Base-by-base conservation (phyloP, 2,113 vertebrate species). In the Brachionichthys hirsutus region DNA sequence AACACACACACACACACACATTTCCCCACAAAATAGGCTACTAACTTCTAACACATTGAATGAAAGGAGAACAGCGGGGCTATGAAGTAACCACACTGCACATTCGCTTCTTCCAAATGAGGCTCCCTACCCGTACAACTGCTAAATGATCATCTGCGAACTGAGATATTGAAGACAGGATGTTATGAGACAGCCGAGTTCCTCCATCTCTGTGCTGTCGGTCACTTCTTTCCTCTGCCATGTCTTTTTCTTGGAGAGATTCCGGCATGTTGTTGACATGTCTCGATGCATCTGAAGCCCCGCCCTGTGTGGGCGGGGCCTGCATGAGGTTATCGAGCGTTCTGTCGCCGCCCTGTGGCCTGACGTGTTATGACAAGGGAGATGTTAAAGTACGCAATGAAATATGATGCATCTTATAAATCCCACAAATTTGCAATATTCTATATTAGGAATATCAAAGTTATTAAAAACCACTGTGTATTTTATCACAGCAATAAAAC, bases 211-310 rank as follows among this genome's bases (percentile, higher is more conserved):
- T 38, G 44, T 57, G 51, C 64, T 55, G 71, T 47, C 54, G 60
- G 50, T 14, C 18, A 1, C 15, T 34, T 10, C 1, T 13, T 16
- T 0, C 45, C 5, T 46, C 34, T 1, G 63, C 54, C 6, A 62
- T 69, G 62, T 72, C 53, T 38, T 24, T 54, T 82, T 67, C 57
- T 45, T 51, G 18, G 35, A 12, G 35, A 60, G 22, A 1, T 42
- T 67, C 82, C 72, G 87, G 75, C 90, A 91, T 92, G 83, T 80
- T 91, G 90, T 90, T 89, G 88, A 89, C 68, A 87, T 75, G 62
- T 59, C 53, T 75, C 49, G 77, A 61, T 17, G 49, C 3, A 4
- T 50, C 52, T 1, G 18, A 61, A 4, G 70, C 77, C 15, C 70
- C 83, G 81, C 89, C 87, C 87, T 65, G 1, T 41, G 3, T 40